Base-by-base conservation (phyloP, 1,140 invertebrate species). In the Nebria ingens region DNA sequence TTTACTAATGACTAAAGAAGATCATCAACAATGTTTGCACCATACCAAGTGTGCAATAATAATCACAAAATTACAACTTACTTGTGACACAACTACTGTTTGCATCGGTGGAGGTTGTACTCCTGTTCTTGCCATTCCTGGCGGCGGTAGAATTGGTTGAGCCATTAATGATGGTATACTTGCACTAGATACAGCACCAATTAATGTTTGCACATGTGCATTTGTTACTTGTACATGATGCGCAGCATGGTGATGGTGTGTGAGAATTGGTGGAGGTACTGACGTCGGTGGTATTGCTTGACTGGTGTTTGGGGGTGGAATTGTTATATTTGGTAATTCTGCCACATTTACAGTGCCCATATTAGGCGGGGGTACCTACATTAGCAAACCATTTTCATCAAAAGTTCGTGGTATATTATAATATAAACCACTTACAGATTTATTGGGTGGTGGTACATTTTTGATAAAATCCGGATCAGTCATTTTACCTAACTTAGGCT, bases 111-210 rank as follows among this genome's bases (percentile, higher is more conserved):
- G 56, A 20, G 56, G 56, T 23, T 72, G 69, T 2, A 70, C 64
- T 49, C 60, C 45, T 71, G 76, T 17, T 69, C 70, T 38, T 6
- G 68, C 70, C 3, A 76, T 73, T 1, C 75, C 73, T 2, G 74
- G 64, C 20, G 75, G 74, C 0, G 74, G 70, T n/a, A 64, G 64
- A 57, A 70, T 59, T 1, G 67, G 66, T 55, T 70, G 68, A 1
- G 66, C 65, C 67, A 70, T 69, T 34, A 70, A 53, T 1, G 68
- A 64, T 1, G 68, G 68, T 51, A 70, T 70, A 57, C 62, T 64
- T 20, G 59, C 52, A 19, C 58, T 57, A 21, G 60, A 51, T 13
- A 56, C 54, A 25, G 61, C 40, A 17, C 40, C 9, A 17, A 45
- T 6, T 17, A 45, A 4, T 17, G 9, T 9, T 45, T 6, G 40